Conservation (phyloP, 2,113 vertebrate genomes). For the Pandion haliaetus region DNA sequence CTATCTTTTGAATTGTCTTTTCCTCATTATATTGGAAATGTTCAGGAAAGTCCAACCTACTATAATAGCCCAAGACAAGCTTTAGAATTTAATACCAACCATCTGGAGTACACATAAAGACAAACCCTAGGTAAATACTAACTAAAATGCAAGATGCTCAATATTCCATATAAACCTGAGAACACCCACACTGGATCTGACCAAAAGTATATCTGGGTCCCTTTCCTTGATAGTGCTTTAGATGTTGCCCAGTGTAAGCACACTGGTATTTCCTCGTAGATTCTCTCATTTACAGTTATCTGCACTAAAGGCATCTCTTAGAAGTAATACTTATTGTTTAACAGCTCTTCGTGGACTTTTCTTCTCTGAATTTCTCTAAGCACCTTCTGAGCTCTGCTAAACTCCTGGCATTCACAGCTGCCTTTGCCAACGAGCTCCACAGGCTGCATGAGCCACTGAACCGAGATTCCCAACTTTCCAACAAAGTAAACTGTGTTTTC, state of each 20-base stretch:
- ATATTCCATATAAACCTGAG: background rate
- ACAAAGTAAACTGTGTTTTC: background rate
- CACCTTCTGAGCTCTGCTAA: background rate
- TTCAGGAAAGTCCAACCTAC: background rate
- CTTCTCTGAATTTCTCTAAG: background rate
- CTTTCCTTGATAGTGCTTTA: background rate
- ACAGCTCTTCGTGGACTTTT: background rate
- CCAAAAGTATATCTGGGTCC: background rate
- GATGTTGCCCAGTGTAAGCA: background rate
- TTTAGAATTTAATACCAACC: background rate
- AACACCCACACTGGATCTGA: background rate
- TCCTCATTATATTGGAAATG: background rate
- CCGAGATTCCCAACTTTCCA: background rate
- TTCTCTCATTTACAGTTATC: background rate
- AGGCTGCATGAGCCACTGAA: accelerated
- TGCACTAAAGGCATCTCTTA: background rate
- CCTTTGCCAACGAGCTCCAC: background rate
- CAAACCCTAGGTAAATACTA: background rate
- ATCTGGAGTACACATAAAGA: background rate
- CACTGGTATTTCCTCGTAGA: background rate
- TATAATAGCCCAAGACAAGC: background rate
- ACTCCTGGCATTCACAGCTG: background rate
- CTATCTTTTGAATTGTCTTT: background rate
- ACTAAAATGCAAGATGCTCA: background rate
- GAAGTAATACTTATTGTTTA: background rate